Evolutionary conservation across 64 coral and sea anemone species (phyloP).

Genomic region (Montipora efflorescens): DNA sequence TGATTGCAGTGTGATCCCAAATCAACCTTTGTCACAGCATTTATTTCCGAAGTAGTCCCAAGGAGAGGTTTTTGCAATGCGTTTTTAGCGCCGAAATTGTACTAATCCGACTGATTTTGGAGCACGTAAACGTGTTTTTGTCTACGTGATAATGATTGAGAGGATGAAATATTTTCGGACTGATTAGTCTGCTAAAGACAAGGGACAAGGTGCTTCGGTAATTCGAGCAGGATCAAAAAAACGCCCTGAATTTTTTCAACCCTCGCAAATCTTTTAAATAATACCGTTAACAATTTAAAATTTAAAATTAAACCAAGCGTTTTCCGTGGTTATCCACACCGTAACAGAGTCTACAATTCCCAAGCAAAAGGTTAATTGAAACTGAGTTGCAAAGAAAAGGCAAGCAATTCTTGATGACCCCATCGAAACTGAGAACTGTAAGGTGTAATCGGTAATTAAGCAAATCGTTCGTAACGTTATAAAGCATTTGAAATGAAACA

Average conservation of each 20-base stretch:
- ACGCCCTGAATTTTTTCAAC: background rate
- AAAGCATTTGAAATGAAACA: too few species aligned
- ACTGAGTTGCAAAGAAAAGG: background rate
- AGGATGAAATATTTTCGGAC: conserved; percentile 39
- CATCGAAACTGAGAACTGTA: background rate
- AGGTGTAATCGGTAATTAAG: background rate
- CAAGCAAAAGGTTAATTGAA: background rate
- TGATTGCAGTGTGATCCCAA: background rate
- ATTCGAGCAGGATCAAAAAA: background rate
- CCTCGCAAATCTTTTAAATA: background rate
- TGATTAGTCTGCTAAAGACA: conserved; percentile 39
- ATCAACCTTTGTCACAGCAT: background rate
- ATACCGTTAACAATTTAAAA: background rate
- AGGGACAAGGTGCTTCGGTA: background rate
- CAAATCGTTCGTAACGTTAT: too few species aligned
- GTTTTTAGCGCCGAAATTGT: background rate
- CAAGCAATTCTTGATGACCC: background rate
- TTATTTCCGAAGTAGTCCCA: background rate
- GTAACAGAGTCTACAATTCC: background rate
- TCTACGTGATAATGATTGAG: conserved; percentile 13
- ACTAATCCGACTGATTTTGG: background rate
- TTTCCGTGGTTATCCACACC: background rate
- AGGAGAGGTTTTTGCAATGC: background rate
- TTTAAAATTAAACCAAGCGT: background rate
- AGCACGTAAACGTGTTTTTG: conserved; percentile 21